phyloP scores from a whole-genome alignment of 1,140 invertebrate genomes.

The Brachionus plicatilis region DNA sequence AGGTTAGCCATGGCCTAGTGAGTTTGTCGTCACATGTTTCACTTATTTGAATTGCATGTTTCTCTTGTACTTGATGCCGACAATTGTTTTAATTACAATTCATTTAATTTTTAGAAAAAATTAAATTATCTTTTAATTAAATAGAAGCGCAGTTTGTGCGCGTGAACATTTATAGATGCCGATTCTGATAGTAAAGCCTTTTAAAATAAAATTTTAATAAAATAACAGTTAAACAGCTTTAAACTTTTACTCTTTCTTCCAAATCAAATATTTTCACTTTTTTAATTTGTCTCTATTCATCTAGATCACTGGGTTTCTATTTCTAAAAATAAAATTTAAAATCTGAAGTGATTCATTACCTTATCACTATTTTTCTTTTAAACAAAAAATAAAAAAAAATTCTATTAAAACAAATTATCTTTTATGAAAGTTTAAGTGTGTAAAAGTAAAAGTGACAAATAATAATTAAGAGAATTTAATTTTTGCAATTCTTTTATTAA shows the following conservation, averaged over 20 bases:
- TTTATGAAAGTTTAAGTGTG: too few species aligned
- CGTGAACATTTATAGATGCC: not conserved
- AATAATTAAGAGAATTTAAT: too few species aligned
- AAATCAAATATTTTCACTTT: not conserved
- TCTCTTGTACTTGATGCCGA: not conserved
- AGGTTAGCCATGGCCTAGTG: not conserved
- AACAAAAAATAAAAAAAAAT: too few species aligned
- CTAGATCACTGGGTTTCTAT: not conserved
- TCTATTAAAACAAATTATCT: too few species aligned
- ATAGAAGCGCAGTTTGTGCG: not conserved
- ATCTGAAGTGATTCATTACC: not conserved
- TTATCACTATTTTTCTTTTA: too few species aligned
- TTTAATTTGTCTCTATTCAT: not conserved
- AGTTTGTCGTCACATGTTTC: not conserved
- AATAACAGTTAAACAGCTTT: not conserved
- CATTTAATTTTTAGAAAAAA: not conserved
- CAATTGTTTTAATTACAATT: not conserved
- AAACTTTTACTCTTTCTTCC: not conserved
- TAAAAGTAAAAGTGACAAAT: too few species aligned
- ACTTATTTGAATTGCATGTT: not conserved
- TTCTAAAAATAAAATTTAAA: not conserved
- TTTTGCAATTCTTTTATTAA: too few species aligned
- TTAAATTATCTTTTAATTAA: not conserved
- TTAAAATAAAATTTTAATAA: not conserved
- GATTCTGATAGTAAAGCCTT: not conserved